phyloP scores from a whole-genome alignment of 2,888 invertebrate species.

The Embidobia sp. region DNA sequence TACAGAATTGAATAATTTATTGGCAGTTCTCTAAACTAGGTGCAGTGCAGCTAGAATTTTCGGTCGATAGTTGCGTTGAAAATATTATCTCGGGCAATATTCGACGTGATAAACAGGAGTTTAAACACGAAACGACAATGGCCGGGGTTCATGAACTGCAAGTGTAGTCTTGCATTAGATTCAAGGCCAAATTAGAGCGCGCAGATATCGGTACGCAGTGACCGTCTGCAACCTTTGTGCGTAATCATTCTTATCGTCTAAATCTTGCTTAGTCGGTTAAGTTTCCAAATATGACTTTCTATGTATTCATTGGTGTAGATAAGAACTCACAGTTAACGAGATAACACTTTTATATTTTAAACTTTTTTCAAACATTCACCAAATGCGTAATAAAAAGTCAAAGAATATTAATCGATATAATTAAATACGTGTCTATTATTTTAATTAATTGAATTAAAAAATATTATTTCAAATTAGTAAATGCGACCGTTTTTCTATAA shows the following conservation, averaged over 20 bases:
- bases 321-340: slow-evolving; percentile 11
- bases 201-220: slow-evolving; percentile 58
- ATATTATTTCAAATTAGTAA: too few species aligned
- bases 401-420: too few species aligned
- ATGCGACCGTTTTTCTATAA: too few species aligned
- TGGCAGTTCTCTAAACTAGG: too few species aligned
- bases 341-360: slow-evolving; percentile 23
- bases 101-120: slow-evolving; percentile 64
- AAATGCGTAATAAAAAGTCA: neutral
- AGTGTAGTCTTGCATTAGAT: slow-evolving; percentile 76
- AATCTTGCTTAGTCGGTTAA: slow-evolving; percentile 49
- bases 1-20: too few species aligned
- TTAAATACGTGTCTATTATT: too few species aligned
- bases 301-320: slow-evolving; percentile 13
- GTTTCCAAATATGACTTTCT: slow-evolving; percentile 40
- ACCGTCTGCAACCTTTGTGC: slow-evolving; percentile 62
- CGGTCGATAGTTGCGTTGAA: too few species aligned
- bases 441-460: too few species aligned
- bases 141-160: slow-evolving; percentile 74
- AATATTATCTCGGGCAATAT: neutral
- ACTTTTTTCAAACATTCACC: slow-evolving; percentile 18
- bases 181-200: slow-evolving; percentile 78
- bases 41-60: neutral
- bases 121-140: slow-evolving; percentile 66
- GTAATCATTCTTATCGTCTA: slow-evolving; percentile 54